These are phyloP conservation scores for Lacanobia wlatinum DNA, from an alignment of 2,888 invertebrate genomes.

Conservation along the genomic window DNA sequence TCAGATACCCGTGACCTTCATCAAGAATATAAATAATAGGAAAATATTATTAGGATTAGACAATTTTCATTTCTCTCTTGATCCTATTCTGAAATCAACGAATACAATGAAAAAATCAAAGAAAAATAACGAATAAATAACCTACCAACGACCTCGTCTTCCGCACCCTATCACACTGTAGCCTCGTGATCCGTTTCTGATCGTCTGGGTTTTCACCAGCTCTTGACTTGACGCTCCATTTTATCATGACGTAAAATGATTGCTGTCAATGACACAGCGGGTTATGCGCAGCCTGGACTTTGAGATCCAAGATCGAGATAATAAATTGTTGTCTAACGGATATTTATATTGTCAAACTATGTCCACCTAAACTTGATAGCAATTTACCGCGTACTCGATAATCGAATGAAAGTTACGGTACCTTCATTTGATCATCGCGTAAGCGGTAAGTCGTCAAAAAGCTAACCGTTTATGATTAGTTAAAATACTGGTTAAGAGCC, in stretches of 20 bases:
- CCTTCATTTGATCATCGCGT: no score
- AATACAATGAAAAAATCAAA: background rate
- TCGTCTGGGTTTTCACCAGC: background rate
- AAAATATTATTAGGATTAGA: no score
- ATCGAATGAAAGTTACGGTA: no score
- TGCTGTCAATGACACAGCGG: background rate
- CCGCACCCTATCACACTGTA: background rate
- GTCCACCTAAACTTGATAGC: no score
- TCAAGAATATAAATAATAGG: no score
- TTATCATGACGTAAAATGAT: constrained; percentile 12
- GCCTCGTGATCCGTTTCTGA: background rate
- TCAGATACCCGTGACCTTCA: no score
- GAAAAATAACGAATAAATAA: background rate
- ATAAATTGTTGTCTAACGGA: background rate
- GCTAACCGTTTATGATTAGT: no score
- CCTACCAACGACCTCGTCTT: background rate
- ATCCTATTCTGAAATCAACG: no score
- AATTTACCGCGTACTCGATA: no score
- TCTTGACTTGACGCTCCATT: background rate
- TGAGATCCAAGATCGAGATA: constrained; percentile 1
- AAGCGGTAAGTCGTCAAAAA: no score
- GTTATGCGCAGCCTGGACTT: background rate
- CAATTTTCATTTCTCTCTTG: no score
- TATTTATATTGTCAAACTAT: background rate
- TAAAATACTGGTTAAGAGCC: no score